Percentiles rank a stretch among this genome's conserved stretches.
phyloP scores from a whole-genome alignment of 2,888 invertebrate genomes.

The Chalcosyrphus nemorum region DNA sequence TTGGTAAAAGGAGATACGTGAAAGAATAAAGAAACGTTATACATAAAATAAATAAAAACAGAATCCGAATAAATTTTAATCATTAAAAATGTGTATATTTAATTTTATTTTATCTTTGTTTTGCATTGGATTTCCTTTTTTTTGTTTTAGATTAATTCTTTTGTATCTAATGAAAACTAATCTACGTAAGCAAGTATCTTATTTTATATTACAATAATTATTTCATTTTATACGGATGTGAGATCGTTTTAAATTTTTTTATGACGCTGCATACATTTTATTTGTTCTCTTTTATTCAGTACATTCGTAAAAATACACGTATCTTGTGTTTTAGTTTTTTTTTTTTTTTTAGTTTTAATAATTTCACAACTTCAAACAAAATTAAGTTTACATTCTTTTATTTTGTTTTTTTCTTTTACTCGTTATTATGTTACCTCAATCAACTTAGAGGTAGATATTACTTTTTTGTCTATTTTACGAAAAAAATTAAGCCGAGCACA shows the following conservation, averaged over 20 bases:
- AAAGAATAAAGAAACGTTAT: slow-evolving; percentile 56
- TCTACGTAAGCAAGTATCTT: not conserved
- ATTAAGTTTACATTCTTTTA: not conserved
- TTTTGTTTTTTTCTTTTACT: not conserved
- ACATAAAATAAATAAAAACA: slow-evolving; percentile 50
- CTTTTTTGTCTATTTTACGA: not conserved
- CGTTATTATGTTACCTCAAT: not conserved
- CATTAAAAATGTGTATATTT: slow-evolving; percentile 50
- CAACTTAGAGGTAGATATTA: not conserved
- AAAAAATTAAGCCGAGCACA: not conserved
- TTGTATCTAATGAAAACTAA: not conserved
- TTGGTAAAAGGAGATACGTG: slow-evolving; percentile 25
- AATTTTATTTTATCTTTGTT: not conserved
- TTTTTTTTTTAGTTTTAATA: not conserved
- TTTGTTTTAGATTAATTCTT: not conserved
- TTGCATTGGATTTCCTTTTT: not conserved
- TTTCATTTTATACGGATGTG: not conserved
- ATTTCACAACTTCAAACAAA: not conserved
- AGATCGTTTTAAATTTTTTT: not conserved
- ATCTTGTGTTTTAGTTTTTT: not conserved
- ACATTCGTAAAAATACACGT: not conserved
- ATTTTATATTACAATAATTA: slow-evolving; percentile 25
- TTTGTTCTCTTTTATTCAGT: not conserved
- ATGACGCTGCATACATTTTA: slow-evolving; percentile 1
- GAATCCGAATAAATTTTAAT: slow-evolving; percentile 52